phyloP scores from a whole-genome alignment of 2,113 vertebrate species.

The Tragulus kanchil region DNA sequence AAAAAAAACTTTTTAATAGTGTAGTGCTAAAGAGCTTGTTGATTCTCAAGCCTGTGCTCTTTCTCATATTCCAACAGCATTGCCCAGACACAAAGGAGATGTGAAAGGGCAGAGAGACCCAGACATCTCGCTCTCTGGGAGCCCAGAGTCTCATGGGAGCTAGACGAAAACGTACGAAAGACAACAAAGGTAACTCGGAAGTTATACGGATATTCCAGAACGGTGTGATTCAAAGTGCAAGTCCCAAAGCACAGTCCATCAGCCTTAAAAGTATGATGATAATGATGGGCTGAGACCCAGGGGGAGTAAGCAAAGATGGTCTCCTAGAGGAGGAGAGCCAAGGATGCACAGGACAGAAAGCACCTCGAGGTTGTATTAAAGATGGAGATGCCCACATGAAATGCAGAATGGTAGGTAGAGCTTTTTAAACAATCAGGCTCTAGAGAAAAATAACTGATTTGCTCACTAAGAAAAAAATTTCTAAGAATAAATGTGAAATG shows the following conservation, averaged over 20 bases:
- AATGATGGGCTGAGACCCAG: neutral
- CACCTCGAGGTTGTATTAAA: neutral
- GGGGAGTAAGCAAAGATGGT: neutral
- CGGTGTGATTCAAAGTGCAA: neutral
- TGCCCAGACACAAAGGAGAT: neutral
- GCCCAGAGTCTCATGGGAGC: neutral
- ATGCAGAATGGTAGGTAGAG: neutral
- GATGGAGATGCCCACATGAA: neutral
- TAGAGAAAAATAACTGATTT: conserved; percentile 27
- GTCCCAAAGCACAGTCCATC: neutral
- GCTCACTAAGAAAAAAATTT: neutral
- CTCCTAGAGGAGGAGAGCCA: neutral
- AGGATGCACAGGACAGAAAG: neutral
- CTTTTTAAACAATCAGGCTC: neutral
- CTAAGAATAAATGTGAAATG: conserved; percentile 59
- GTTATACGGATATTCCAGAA: neutral
- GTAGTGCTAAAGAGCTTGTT: neutral
- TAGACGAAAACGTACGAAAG: neutral
- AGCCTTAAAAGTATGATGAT: neutral
- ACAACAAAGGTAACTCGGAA: neutral
- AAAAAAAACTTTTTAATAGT: neutral
- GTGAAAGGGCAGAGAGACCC: neutral
- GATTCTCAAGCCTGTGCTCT: neutral
- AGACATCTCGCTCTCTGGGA: neutral
- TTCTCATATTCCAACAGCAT: neutral